phyloP scores from a whole-genome alignment of 2,888 invertebrate species.

The Hemaris fuciformis region DNA sequence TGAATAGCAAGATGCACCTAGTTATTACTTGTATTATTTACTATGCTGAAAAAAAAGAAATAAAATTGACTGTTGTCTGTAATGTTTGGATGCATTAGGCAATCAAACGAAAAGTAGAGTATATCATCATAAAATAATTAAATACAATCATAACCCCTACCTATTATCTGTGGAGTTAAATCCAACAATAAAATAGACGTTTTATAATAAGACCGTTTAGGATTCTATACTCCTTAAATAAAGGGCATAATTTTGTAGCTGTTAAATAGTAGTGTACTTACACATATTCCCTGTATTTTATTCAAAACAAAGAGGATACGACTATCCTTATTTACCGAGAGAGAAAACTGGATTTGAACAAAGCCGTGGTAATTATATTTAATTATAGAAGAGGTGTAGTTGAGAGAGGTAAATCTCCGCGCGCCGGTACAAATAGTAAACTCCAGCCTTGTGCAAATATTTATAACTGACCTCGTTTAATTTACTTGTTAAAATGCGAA shows the following conservation, averaged over 20 bases:
- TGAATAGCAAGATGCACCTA: too few relatives aligned
- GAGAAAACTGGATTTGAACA: conserved; percentile 16
- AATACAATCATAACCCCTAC: too few relatives aligned
- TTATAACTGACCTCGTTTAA: conserved; percentile 26
- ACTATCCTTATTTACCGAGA: background rate
- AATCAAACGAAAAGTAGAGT: too few relatives aligned
- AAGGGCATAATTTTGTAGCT: background rate
- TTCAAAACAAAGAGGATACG: conserved; percentile 3
- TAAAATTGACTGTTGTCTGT: too few relatives aligned
- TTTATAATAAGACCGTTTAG: background rate
- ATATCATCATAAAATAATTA: too few relatives aligned
- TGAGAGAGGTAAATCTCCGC: conserved; percentile 29
- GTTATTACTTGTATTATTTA: too few relatives aligned
- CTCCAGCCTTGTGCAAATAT: conserved; percentile 24
- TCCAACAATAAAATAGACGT: background rate
- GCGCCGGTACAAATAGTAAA: conserved; percentile 18
- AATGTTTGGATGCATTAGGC: too few relatives aligned
- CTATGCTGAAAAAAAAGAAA: too few relatives aligned
- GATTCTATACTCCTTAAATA: background rate
- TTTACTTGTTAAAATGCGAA: conserved; percentile 20
- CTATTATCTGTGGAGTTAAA: too few relatives aligned
- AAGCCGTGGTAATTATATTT: conserved; percentile 30
- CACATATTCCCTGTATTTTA: background rate
- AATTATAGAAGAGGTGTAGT: conserved; percentile 33
- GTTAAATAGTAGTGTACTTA: conserved; percentile 1